These are phyloP conservation scores for Tineola bisselliella DNA, from an alignment of 2,888 invertebrate species.

Conservation along the genomic window DNA sequence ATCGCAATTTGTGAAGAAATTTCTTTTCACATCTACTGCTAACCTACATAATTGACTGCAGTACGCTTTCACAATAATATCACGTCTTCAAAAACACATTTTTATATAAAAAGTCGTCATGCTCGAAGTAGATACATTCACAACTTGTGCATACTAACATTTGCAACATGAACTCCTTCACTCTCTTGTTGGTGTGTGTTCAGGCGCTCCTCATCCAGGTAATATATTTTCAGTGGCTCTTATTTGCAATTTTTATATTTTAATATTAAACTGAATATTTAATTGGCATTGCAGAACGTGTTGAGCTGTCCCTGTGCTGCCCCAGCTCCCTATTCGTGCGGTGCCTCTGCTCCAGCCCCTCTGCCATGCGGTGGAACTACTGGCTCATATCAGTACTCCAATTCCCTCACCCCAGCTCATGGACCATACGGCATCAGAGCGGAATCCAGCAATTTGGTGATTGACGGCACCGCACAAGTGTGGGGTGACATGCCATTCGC, in stretches of 20 bases:
- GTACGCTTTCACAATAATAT: neutral
- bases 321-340: no score
- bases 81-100: neutral
- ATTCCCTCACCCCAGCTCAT: no score
- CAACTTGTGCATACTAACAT: neutral
- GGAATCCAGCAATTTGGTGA: slow-evolving; percentile 13
- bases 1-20: neutral
- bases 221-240: neutral
- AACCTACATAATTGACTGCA: neutral
- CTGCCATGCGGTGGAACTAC: no score
- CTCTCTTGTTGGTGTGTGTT: slow-evolving; percentile 17
- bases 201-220: slow-evolving; percentile 20
- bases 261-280: no score
- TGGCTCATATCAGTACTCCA: no score
- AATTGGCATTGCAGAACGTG: no score
- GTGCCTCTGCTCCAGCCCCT: no score
- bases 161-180: slow-evolving; percentile 13
- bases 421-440: neutral
- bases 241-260: no score
- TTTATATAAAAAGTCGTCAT: neutral
- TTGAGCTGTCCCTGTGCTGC: no score
- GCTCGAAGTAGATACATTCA: neutral
- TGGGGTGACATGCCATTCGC: slow-evolving; percentile 34
- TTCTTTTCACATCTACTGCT: neutral
- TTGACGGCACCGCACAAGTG: slow-evolving; percentile 28